Evolutionary conservation across 2,888 invertebrate genomes (phyloP).

Genomic region (Entomobrya multifasciata): DNA sequence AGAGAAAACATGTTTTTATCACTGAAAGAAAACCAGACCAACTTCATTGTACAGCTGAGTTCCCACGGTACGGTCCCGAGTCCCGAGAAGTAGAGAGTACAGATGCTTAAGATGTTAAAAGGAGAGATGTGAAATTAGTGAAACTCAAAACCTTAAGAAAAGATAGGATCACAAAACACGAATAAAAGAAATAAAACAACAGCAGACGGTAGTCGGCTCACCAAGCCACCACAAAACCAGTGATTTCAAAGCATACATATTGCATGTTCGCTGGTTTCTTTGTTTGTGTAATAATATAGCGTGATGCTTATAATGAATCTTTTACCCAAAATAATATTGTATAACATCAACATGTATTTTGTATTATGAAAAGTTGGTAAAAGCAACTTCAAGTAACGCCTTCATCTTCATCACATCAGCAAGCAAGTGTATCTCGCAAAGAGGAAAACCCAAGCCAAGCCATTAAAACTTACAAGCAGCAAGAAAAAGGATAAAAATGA

Average conservation of each 20-base stretch:
- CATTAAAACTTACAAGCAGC: neutral
- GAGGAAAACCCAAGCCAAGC: constrained; percentile 13
- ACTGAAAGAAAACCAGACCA: neutral
- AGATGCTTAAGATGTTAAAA: too few species aligned
- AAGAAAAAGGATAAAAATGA: neutral
- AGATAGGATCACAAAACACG: neutral
- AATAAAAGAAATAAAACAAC: constrained; percentile 34
- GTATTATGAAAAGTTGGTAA: too few species aligned
- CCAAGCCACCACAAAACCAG: neutral
- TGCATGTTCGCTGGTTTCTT: too few species aligned
- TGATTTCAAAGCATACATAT: too few species aligned
- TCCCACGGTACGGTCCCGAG: constrained; percentile 71
- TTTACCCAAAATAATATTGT: neutral
- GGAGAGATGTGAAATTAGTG: constrained; percentile 6
- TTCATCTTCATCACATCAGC: too few species aligned
- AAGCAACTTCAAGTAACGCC: too few species aligned
- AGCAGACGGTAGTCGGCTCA: constrained; percentile 57
- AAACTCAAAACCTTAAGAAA: constrained; percentile 46
- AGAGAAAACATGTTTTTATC: neutral
- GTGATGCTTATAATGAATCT: neutral
- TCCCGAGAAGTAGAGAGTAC: neutral
- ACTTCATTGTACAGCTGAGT: constrained; percentile 47
- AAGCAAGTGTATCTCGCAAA: neutral
- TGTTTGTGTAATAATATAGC: neutral
- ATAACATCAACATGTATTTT: neutral